Base-by-base conservation (phyloP, 2,888 invertebrate genomes). In the Leucozona laternaria region DNA sequence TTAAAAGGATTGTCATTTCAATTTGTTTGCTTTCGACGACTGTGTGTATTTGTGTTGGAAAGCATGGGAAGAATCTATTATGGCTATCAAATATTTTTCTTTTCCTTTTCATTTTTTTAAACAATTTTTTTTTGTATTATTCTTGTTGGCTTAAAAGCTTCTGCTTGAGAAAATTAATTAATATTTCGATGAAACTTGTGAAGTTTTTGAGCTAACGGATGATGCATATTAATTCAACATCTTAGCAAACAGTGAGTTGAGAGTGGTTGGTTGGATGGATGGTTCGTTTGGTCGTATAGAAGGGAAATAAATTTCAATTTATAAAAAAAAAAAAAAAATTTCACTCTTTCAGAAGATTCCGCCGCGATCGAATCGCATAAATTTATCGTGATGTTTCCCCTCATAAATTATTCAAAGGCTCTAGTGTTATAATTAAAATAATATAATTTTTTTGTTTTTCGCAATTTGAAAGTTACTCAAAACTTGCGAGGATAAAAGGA, bases 161-260 rank as follows among this genome's bases (percentile, higher is more conserved):
- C 15, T 22, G 70, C 34, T 43, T 40, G 72, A 71, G 48, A 76
- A 72, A 84, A 84, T 84, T 84, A 76, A 84, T 84, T 79, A 79
- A 84, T 79, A 79, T 79, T 84, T 84, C 57, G 64, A 76, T 53
- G 71, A 50, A 55, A 79, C 75, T 34, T 57, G 34, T 45, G 37
- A 70, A 66, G 58, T 72, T 68, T 68, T 48, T 31, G 31, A 68
- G 57, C 70, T 50, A 71, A 57, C 70, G 79, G 76, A 79, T 84
- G 79, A 79, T 84, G 84, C 84, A 84, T 84, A 84, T 76, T 84
- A 84, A 84, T 84, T 84, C 79, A 71, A 58, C 76, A 70, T 70
- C 20, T 53, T 64, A 40, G 50, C 28, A 43, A 60, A 53, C 64
- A 76, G 57, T 76, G 22, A 58, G 58, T 17, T n/a, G 3, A 25